Percentiles rank a stretch among this genome's conserved stretches.
These are phyloP conservation scores for Sisyra nigra DNA, from an alignment of 2,888 invertebrate genomes.

Conservation along the genomic window DNA sequence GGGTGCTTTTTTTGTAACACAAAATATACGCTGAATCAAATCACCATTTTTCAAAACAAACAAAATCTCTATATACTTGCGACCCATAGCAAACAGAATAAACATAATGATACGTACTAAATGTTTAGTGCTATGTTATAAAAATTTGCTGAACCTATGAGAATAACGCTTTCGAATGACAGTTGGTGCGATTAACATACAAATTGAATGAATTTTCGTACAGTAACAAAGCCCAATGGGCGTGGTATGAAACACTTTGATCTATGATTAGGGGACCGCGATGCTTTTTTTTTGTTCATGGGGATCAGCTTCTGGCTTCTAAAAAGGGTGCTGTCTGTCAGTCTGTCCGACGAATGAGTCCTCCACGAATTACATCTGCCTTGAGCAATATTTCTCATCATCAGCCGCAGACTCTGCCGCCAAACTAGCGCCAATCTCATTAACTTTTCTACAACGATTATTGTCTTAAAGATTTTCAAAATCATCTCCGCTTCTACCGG, in stretches of 20 bases:
- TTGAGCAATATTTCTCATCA: background rate
- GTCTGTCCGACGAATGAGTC: background rate
- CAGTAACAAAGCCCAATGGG: constrained; percentile 1
- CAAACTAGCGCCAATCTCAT: constrained; percentile 2
- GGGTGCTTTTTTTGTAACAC: no score
- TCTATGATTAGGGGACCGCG: constrained; percentile 4
- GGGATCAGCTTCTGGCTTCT: background rate
- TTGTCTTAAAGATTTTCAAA: no score
- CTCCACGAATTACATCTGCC: constrained; percentile 1
- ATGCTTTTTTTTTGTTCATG: constrained; percentile 1
- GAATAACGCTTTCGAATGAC: background rate
- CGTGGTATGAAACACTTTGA: background rate
- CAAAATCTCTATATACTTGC: background rate
- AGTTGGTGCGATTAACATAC: constrained; percentile 6
- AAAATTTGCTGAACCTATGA: no score
- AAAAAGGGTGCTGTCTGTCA: background rate
- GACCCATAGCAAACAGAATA: no score
- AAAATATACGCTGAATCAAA: background rate
- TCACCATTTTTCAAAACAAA: constrained; percentile 2
- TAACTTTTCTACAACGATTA: background rate
- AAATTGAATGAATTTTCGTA: constrained; percentile 2
- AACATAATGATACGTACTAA: no score
- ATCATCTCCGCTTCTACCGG: no score
- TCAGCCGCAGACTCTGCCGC: background rate
- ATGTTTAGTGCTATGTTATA: no score